Evolutionary conservation across 2,797 vertebrate species (phyloP).

Genomic region (Danio aesculapii): DNA sequence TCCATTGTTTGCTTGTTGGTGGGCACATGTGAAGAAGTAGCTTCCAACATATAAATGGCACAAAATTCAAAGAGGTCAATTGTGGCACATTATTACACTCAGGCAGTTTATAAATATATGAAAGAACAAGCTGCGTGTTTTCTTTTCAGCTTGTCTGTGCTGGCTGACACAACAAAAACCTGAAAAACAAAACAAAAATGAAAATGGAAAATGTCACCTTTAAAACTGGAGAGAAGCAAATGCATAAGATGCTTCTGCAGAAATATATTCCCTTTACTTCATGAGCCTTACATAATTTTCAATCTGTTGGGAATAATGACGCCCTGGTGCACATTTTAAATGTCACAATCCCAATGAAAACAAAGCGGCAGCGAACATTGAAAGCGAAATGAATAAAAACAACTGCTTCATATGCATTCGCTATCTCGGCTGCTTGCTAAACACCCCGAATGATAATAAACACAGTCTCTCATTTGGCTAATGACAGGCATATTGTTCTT

Average conservation of each 20-base stretch:
- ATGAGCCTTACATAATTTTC: conserved; percentile 47
- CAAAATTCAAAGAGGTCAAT: no score
- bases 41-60: no score
- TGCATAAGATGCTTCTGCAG: conserved; percentile 8
- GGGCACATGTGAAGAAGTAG: no score
- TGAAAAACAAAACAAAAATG: no score
- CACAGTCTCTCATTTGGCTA: conserved; percentile 45
- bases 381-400: conserved; percentile 42
- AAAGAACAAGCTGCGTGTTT: no score
- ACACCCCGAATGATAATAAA: conserved; percentile 54
- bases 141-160: no score
- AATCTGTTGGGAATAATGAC: conserved; percentile 38
- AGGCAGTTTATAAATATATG: no score
- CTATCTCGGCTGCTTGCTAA: conserved; percentile 40
- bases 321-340: conserved; percentile 47
- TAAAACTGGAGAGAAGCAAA: conserved; percentile 30
- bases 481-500: conserved; percentile 49
- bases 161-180: no score
- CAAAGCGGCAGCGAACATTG: conserved; percentile 37
- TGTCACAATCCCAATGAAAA: conserved; percentile 38
- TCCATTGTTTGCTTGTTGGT: no score
- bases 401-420: conserved; percentile 51
- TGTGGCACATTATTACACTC: no score
- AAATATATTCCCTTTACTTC: conserved; percentile 36
- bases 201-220: background rate